These are phyloP conservation scores for Ornithoptera alexandrae DNA, from an alignment of 2,888 invertebrate species.

Conservation along the genomic window DNA sequence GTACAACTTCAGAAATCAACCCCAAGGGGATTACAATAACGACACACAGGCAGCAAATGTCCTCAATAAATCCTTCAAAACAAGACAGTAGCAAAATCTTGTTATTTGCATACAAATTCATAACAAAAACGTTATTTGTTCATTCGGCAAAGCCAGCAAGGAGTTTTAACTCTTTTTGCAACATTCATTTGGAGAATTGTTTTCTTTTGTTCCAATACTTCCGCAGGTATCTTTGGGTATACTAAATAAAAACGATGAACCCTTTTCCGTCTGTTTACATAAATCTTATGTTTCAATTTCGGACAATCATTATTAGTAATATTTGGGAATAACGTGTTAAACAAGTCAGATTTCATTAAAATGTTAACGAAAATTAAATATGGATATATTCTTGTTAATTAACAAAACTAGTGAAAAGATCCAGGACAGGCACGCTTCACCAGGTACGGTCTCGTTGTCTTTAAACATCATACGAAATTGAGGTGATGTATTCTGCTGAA, in stretches of 20 bases:
- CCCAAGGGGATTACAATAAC: conserved; percentile 48
- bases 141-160: conserved; percentile 49
- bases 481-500: too few relatives aligned
- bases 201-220: conserved; percentile 34
- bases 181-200: conserved; percentile 52
- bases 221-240: neutral
- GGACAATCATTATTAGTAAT: too few relatives aligned
- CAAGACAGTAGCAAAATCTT: conserved; percentile 72
- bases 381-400: too few relatives aligned
- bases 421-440: too few relatives aligned
- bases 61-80: conserved; percentile 56
- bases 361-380: too few relatives aligned
- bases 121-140: conserved; percentile 62
- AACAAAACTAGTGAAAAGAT: too few relatives aligned
- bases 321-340: too few relatives aligned
- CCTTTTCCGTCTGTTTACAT: neutral
- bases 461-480: too few relatives aligned
- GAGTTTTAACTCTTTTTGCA: conserved; percentile 67
- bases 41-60: conserved; percentile 45
- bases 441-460: too few relatives aligned
- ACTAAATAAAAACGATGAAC: neutral
- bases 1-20: conserved; percentile 37
- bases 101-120: conserved; percentile 75
- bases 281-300: too few relatives aligned
- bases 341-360: too few relatives aligned